Conservation (phyloP, 2,113 vertebrate genomes). For the Oncorhynchus nerka region DNA sequence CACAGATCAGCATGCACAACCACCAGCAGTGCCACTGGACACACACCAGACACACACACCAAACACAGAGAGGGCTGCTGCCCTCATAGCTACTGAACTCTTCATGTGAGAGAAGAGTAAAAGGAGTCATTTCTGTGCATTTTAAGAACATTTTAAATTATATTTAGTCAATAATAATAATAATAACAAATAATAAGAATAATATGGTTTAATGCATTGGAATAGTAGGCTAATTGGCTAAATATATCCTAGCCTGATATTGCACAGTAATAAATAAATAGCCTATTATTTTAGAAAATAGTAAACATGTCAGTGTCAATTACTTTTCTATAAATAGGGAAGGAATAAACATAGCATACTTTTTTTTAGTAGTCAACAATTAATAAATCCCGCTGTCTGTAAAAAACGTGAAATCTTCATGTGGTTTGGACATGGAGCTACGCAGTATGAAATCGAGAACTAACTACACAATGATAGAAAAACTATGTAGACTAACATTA, state of each 20-base stretch:
- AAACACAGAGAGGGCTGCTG: not conserved
- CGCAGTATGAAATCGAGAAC: slow-evolving; percentile 64
- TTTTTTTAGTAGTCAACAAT: slow-evolving; percentile 1
- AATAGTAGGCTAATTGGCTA: too few species aligned
- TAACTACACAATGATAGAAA: not conserved
- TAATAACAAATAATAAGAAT: too few species aligned
- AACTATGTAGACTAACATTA: not conserved
- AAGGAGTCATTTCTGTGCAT: not conserved
- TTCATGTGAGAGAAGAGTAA: not conserved
- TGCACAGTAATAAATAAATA: too few species aligned
- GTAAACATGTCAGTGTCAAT: too few species aligned
- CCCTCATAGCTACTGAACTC: slow-evolving; percentile 1
- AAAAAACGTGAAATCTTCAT: slow-evolving; percentile 4
- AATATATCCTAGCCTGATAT: too few species aligned
- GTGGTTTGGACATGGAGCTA: slow-evolving; percentile 54
- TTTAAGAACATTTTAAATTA: not conserved
- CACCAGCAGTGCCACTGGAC: not conserved
- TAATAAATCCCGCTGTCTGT: slow-evolving; percentile 15
- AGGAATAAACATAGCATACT: not conserved
- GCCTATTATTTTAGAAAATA: too few species aligned
- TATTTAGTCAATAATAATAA: too few species aligned
- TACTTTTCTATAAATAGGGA: too few species aligned
- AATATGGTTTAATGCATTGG: too few species aligned
- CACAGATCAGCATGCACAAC: slow-evolving; percentile 15
- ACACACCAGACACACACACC: not conserved